Percentiles rank a stretch among this genome's conserved stretches.
Evolutionary conservation across 35 echinoderm and acorn worm genomes (phyloP).

Genomic region (Lytechinus variegatus): DNA sequence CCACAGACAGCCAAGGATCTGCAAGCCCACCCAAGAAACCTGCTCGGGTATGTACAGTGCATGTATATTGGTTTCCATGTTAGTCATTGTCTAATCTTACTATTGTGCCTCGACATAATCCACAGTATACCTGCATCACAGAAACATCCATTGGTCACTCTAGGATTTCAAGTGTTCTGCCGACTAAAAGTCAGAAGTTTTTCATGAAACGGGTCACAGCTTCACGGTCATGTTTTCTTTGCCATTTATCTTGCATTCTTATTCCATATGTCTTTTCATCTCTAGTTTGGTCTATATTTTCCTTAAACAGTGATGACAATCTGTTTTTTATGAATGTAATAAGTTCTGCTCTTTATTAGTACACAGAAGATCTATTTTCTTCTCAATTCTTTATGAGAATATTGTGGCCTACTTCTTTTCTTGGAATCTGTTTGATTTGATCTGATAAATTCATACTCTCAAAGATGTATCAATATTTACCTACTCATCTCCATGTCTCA

Average conservation of each 20-base stretch:
- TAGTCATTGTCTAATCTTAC: neutral
- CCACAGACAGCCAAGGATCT: slow-evolving; percentile 59
- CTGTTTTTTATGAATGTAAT: too few relatives aligned
- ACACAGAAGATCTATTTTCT: too few relatives aligned
- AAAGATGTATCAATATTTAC: too few relatives aligned
- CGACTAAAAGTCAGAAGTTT: neutral
- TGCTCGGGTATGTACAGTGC: slow-evolving; percentile 48
- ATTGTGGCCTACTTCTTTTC: too few relatives aligned
- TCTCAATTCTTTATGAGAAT: too few relatives aligned
- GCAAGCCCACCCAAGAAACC: slow-evolving; percentile 88
- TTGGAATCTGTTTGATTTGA: too few relatives aligned
- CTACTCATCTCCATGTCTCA: too few relatives aligned
- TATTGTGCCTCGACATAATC: neutral
- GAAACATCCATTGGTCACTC: neutral
- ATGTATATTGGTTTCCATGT: neutral
- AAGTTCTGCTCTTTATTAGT: too few relatives aligned
- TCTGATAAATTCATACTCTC: too few relatives aligned
- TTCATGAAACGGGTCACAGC: neutral
- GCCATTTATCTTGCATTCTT: neutral
- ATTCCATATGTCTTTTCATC: neutral
- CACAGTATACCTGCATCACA: neutral
- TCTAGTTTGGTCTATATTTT: too few relatives aligned
- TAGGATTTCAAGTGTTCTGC: neutral
- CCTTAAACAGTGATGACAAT: too few relatives aligned
- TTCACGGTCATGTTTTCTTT: neutral